Evolutionary conservation across 2,113 vertebrate genomes (phyloP).

Genomic region (Ondatra zibethicus): DNA sequence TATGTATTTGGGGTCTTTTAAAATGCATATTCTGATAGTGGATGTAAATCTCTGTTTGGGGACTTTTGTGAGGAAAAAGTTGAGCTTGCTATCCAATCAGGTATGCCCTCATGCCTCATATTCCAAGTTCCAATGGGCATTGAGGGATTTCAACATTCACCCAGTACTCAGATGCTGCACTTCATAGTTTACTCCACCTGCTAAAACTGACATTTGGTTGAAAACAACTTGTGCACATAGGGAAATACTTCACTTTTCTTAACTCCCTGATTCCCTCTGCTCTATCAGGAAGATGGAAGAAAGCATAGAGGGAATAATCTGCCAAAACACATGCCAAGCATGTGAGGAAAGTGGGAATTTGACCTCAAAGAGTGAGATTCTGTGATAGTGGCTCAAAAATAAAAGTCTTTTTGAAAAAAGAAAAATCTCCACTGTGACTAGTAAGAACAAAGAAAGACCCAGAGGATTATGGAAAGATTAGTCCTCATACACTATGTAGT

Average conservation of each 20-base stretch:
- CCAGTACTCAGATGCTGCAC: slow-evolving; percentile 38
- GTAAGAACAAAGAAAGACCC: background rate
- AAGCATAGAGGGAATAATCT: slow-evolving; percentile 8
- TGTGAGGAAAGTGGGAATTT: slow-evolving; percentile 25
- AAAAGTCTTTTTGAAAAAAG: background rate
- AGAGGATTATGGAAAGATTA: background rate
- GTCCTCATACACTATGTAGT: background rate
- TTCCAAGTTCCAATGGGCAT: slow-evolving; percentile 46
- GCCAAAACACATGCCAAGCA: background rate
- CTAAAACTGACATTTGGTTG: slow-evolving; percentile 71
- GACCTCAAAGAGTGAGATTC: slow-evolving; percentile 22
- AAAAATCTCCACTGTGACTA: background rate
- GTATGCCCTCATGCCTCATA: slow-evolving; percentile 44
- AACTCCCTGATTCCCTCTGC: slow-evolving; percentile 27
- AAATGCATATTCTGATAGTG: slow-evolving; percentile 51
- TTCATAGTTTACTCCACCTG: slow-evolving; percentile 63
- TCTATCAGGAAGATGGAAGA: slow-evolving; percentile 11
- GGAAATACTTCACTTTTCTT: slow-evolving; percentile 58
- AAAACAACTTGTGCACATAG: slow-evolving; percentile 57
- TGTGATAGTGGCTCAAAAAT: slow-evolving; percentile 1
- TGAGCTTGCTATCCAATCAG: slow-evolving; percentile 36
- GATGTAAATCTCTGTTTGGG: slow-evolving; percentile 50
- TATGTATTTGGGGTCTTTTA: slow-evolving; percentile 44
- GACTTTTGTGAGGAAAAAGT: slow-evolving; percentile 6
- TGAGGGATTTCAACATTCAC: slow-evolving; percentile 53